phyloP scores from a whole-genome alignment of 2,113 vertebrate genomes.

The Ploceus nigricollis region DNA sequence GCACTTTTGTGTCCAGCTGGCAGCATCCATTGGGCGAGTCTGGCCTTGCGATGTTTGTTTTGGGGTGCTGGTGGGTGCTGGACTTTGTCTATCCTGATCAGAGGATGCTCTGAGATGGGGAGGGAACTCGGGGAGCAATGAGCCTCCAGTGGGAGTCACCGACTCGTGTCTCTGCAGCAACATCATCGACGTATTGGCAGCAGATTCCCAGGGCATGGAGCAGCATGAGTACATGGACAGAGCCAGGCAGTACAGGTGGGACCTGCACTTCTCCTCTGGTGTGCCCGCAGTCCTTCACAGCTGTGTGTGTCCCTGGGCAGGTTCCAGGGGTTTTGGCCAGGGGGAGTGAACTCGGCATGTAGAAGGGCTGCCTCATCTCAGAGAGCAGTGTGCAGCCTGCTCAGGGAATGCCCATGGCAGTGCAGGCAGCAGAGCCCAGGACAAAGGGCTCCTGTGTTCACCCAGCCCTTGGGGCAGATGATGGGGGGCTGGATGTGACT shows the following conservation, averaged over 20 bases:
- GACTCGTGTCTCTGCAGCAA: constrained; percentile 74
- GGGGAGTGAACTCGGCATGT: rapidly evolving
- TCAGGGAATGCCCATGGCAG: background rate
- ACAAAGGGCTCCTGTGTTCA: background rate
- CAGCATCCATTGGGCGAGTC: background rate
- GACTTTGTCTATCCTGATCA: background rate
- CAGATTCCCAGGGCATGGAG: constrained; percentile 95
- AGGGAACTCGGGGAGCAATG: background rate
- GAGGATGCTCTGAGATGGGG: background rate
- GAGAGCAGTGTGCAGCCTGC: background rate
- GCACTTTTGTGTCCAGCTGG: background rate
- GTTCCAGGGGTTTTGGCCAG: background rate
- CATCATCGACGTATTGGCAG: constrained; percentile 94
- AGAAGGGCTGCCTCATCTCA: rapidly evolving
- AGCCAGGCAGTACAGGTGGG: constrained; percentile 92
- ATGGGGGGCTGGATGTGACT: background rate
- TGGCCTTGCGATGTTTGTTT: background rate
- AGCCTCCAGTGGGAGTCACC: background rate
- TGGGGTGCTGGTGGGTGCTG: background rate
- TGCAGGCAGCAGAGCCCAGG: background rate
- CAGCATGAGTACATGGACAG: constrained; percentile 98
- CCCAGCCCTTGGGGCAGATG: background rate
- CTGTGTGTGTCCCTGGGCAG: rapidly evolving
- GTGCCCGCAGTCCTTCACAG: background rate
- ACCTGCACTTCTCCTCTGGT: background rate